phyloP scores from a whole-genome alignment of 2,888 invertebrate genomes.

The Serrognathus titanus region DNA sequence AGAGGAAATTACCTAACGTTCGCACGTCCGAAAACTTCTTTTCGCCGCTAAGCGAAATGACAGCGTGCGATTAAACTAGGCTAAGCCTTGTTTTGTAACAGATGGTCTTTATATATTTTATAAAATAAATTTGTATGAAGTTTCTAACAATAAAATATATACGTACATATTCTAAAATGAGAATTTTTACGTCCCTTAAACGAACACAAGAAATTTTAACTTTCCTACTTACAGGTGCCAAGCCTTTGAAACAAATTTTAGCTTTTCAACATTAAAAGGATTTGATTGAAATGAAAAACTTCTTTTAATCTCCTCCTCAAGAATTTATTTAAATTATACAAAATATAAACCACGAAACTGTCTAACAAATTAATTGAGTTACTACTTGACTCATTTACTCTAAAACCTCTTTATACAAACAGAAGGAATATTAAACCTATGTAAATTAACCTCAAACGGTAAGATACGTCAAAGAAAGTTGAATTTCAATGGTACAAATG shows the following conservation, averaged over 20 bases:
- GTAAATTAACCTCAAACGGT: not conserved
- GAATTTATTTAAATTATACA: too few relatives aligned
- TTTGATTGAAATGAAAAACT: too few relatives aligned
- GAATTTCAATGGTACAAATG: not conserved
- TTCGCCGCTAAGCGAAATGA: not conserved
- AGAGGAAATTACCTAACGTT: not conserved
- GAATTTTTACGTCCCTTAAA: not conserved
- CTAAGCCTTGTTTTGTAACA: conserved; percentile 2
- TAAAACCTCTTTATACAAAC: not conserved
- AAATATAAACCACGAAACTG: too few relatives aligned
- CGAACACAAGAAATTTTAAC: too few relatives aligned
- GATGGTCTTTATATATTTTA: conserved; percentile 17
- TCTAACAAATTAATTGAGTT: too few relatives aligned
- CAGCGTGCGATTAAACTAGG: not conserved
- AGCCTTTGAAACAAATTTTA: too few relatives aligned
- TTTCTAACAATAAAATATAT: conserved; percentile 22
- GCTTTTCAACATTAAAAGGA: too few relatives aligned
- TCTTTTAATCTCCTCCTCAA: too few relatives aligned
- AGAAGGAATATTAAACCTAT: not conserved
- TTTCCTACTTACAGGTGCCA: too few relatives aligned
- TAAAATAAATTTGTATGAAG: conserved; percentile 17
- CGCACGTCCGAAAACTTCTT: not conserved
- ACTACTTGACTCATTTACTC: not conserved
- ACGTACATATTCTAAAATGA: not conserved
- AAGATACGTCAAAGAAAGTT: not conserved